A percentile compares a stretch with the other conserved stretches of the same genome.
phyloP scores from a whole-genome alignment of 1,140 invertebrate species.

The Drosophila obscura region DNA sequence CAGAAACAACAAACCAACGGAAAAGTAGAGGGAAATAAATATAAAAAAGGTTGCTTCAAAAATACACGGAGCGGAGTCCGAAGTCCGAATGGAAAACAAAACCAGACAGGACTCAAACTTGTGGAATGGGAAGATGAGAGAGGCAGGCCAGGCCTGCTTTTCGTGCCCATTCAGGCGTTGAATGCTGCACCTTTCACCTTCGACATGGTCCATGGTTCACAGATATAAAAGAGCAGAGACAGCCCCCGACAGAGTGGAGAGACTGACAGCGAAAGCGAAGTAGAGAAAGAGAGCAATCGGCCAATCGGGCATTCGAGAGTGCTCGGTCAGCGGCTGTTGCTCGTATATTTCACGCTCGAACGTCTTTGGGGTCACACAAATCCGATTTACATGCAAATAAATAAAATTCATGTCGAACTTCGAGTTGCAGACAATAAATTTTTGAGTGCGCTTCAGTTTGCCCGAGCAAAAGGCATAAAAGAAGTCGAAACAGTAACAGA shows the following conservation, averaged over 20 bases:
- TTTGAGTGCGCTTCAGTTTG: constrained; percentile 75
- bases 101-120: constrained; percentile 11
- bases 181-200: constrained; percentile 55
- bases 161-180: constrained; percentile 53
- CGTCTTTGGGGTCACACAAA: constrained; percentile 81
- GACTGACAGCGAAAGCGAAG: constrained; percentile 14
- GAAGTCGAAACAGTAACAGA: constrained; percentile 11
- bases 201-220: constrained; percentile 13
- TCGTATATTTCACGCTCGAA: constrained; percentile 76
- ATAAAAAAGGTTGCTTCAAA: constrained; percentile 43
- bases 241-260: constrained; percentile 12
- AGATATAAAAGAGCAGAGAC: constrained; percentile 26
- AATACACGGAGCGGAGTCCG: constrained; percentile 34
- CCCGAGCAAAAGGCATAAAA: constrained; percentile 28
- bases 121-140: constrained; percentile 6
- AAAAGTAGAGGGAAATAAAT: constrained; percentile 20
- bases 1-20: constrained; percentile 36
- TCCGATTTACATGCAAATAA: constrained; percentile 83
- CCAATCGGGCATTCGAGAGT: not conserved
- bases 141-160: constrained; percentile 35
- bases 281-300: not conserved
- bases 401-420: constrained; percentile 83
- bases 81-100: constrained; percentile 48
- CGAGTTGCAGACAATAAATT: constrained; percentile 81
- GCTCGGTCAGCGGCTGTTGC: constrained; percentile 58